Evolutionary conservation across 2,888 invertebrate genomes (phyloP).

Genomic region (Lithodes maja): DNA sequence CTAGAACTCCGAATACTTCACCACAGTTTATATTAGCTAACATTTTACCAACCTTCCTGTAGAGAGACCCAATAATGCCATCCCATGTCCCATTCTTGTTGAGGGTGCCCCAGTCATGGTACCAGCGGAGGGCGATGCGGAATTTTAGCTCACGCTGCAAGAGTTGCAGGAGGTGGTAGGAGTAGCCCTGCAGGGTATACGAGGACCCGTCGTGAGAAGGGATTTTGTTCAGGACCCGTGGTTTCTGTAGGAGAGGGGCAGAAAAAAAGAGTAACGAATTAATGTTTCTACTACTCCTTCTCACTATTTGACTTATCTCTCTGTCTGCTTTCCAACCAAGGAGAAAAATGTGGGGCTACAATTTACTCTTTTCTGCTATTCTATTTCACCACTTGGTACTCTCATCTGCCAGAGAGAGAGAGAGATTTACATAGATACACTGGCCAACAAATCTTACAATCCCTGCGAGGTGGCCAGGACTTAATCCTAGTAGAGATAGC

Average conservation of each 20-base stretch:
- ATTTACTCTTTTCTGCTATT: no score
- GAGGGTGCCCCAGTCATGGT: slow-evolving; percentile 11
- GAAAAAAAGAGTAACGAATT: background rate
- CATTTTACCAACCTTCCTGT: slow-evolving; percentile 20
- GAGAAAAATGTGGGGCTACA: no score
- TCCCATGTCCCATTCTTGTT: background rate
- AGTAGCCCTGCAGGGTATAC: slow-evolving; percentile 25
- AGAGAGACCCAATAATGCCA: slow-evolving; percentile 38
- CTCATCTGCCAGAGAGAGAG: no score
- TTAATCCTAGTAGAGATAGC: no score
- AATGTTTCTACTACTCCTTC: no score
- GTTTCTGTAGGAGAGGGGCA: slow-evolving; percentile 18
- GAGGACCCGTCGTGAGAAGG: background rate
- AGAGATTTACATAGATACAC: no score
- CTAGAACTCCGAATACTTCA: no score
- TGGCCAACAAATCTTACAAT: no score
- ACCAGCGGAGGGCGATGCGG: slow-evolving; percentile 16
- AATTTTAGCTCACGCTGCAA: slow-evolving; percentile 33
- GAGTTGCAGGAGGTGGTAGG: slow-evolving; percentile 12
- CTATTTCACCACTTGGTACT: no score
- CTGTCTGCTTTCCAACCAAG: no score
- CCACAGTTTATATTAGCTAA: background rate
- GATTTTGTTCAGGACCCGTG: slow-evolving; percentile 19
- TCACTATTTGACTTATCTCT: no score
- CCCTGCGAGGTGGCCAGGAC: no score